phyloP scores from a whole-genome alignment of 2,113 vertebrate genomes.

The Eulemur rufifrons region DNA sequence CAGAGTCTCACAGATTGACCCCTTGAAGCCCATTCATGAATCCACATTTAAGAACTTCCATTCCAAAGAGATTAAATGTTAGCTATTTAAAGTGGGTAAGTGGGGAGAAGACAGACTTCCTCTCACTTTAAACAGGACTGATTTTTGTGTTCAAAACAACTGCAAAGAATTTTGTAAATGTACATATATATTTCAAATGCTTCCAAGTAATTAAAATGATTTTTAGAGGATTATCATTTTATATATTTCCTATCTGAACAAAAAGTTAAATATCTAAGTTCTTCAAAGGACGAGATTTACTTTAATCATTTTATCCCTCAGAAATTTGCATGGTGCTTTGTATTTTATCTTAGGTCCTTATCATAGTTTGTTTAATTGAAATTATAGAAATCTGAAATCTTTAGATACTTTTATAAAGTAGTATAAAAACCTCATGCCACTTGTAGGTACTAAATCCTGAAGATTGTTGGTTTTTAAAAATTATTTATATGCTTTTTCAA shows the following conservation, averaged over 20 bases:
- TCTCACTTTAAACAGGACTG: neutral
- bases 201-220: conserved; percentile 23
- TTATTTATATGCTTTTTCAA: neutral
- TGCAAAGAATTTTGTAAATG: neutral
- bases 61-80: neutral
- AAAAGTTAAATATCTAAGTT: neutral
- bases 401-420: neutral
- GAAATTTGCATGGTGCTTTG: neutral
- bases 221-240: neutral
- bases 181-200: neutral
- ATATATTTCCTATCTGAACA: conserved; percentile 3
- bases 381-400: neutral
- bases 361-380: neutral
- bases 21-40: neutral
- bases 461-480: neutral
- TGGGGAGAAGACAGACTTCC: neutral
- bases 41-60: neutral
- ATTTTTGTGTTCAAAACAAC: conserved; percentile 5
- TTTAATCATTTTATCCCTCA: neutral
- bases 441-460: neutral
- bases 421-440: neutral
- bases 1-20: neutral
- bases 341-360: neutral
- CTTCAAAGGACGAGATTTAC: neutral
- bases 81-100: neutral